These are phyloP conservation scores for Melinaea marsaeus DNA, from an alignment of 2,888 invertebrate genomes.

Conservation along the genomic window DNA sequence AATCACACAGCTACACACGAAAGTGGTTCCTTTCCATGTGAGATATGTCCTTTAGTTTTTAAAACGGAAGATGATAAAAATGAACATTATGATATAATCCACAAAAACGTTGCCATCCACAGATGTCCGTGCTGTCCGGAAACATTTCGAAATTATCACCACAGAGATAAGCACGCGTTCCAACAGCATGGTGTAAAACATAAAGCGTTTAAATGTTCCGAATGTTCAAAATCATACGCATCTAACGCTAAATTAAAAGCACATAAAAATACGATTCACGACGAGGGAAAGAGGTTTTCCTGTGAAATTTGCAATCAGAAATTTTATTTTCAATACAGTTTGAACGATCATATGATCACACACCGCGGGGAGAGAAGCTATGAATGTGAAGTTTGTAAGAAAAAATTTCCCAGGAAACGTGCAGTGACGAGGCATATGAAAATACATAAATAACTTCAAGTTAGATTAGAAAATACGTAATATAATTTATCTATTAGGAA, in stretches of 20 bases:
- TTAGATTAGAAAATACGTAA: too few relatives aligned
- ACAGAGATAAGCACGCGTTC: background rate
- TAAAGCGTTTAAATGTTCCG: background rate
- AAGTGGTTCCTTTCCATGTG: background rate
- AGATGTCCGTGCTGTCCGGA: background rate
- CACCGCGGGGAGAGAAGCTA: background rate
- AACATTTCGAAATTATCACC: background rate
- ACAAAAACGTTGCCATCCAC: background rate
- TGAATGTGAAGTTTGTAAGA: background rate
- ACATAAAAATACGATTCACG: background rate
- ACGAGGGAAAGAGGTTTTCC: background rate
- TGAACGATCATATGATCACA: background rate
- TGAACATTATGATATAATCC: background rate
- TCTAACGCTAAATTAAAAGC: background rate
- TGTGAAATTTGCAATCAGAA: background rate
- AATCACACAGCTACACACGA: background rate
- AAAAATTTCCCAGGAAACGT: background rate
- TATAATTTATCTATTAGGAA: too few relatives aligned
- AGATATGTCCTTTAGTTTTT: background rate
- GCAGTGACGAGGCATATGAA: conserved; percentile 1
- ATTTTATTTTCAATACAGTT: background rate
- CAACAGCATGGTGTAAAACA: background rate
- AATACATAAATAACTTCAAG: background rate
- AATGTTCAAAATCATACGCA: conserved; percentile 3
- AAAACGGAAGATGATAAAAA: background rate